Evolutionary conservation across 2,797 vertebrate species (phyloP), one percentile per base, ranked within the genome.

Genomic region (Enteromius mattozi): DNA sequence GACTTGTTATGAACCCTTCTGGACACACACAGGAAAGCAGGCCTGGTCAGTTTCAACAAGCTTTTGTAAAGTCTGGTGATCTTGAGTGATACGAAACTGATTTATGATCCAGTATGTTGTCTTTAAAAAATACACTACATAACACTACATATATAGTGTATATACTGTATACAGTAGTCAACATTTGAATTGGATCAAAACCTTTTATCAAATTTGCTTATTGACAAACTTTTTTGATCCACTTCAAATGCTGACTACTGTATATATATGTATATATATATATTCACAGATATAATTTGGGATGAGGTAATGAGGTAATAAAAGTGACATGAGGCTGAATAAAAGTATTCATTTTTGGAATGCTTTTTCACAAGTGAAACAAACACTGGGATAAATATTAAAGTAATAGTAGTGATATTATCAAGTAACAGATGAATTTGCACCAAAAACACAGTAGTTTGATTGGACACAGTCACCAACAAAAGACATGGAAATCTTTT

Each of bases 1-100:
- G 33, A 21, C 66, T 47, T 76, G 40, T 74, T 51, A 66, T 76
- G 45, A 76, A 54, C 59, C 71, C 42, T 27, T 61, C 45, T 76
- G 71, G 12, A 74, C 7, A 27, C 35, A 24, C 37, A 37, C 30
- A 75, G 17, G 27, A 51, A 42, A 75, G 42, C 19, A 75, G 56
- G 10, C 54, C 19, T 61, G 40, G 12, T 7, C 1, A 72, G 33
- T 24, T 56, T 12, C 10, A 9, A 54, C 10, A 54, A 13, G 10
- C 19, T 8, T 33, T 75, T 54, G 30, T 54, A 4, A 35, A 61
- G 33, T 61, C 69, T 61, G 40, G 6, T 59, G 35, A 82, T 30
- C 12, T 27, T 40, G 24, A 59, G 30, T 35, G 45, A 24, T 37
- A 47, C 33, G 12, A 81, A 45, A 42, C 49, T 21, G n/a, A 13